phyloP scores from a whole-genome alignment of 2,888 invertebrate genomes.

The Temnothorax unifasciatus region DNA sequence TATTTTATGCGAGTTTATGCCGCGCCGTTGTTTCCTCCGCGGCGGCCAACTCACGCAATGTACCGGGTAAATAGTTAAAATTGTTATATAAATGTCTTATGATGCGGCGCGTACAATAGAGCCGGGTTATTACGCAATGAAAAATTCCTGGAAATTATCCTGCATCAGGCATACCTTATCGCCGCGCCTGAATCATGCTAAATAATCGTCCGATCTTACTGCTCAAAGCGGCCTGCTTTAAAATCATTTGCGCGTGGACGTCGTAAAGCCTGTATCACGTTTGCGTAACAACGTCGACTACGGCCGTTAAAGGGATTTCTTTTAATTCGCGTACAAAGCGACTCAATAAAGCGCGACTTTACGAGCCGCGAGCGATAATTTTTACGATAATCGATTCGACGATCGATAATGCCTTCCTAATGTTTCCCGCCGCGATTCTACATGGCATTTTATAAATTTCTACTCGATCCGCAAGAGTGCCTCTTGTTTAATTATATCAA shows the following conservation, averaged over 20 bases:
- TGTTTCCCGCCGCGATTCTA: neutral
- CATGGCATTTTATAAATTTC: slow-evolving; percentile 21
- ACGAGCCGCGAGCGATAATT: slow-evolving; percentile 49
- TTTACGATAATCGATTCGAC: slow-evolving; percentile 52
- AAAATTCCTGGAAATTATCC: slow-evolving; percentile 52
- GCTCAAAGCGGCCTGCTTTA: slow-evolving; percentile 60
- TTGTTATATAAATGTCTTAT: slow-evolving; percentile 58
- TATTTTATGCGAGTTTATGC: slow-evolving; percentile 43
- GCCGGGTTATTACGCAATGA: slow-evolving; percentile 50
- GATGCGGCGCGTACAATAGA: slow-evolving; percentile 51
- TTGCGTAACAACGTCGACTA: slow-evolving; percentile 62
- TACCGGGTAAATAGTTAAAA: slow-evolving; percentile 52
- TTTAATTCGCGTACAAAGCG: slow-evolving; percentile 55
- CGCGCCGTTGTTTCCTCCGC: slow-evolving; percentile 42
- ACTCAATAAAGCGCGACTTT: slow-evolving; percentile 45
- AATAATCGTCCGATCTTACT: slow-evolving; percentile 65
- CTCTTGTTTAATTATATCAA: neutral
- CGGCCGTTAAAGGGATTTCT: slow-evolving; percentile 66
- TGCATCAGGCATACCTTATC: slow-evolving; percentile 49
- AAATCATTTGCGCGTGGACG: slow-evolving; percentile 65
- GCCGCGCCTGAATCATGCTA: slow-evolving; percentile 47
- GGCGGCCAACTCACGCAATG: slow-evolving; percentile 46
- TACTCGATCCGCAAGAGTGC: neutral
- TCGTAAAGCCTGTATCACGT: slow-evolving; percentile 72
- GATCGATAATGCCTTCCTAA: slow-evolving; percentile 34